phyloP scores from a whole-genome alignment of 2,888 invertebrate species.

The Malthinus flaveolus region DNA sequence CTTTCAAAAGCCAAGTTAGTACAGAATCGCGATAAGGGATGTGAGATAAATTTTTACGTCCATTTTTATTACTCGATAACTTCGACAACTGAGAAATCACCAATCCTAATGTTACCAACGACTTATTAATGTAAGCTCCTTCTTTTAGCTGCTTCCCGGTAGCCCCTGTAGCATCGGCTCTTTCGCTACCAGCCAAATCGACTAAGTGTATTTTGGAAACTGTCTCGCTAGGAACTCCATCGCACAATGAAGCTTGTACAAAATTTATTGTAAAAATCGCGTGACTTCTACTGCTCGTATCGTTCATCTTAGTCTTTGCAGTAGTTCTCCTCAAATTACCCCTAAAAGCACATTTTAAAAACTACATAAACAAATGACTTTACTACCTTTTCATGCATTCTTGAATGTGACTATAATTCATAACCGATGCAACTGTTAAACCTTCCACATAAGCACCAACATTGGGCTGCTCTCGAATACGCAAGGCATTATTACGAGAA shows the following conservation, averaged over 20 bases:
- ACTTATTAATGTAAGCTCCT: constrained; percentile 90
- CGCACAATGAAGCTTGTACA: constrained; percentile 84
- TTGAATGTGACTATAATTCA: constrained; percentile 85
- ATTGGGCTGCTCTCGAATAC: constrained; percentile 75
- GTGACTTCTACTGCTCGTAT: constrained; percentile 88
- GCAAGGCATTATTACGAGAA: constrained; percentile 55
- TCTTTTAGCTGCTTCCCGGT: constrained; percentile 89
- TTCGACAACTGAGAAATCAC: constrained; percentile 87
- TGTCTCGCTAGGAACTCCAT: constrained; percentile 87
- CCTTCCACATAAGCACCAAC: constrained; percentile 84
- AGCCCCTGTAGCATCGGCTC: constrained; percentile 87
- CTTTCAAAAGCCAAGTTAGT: constrained; percentile 85
- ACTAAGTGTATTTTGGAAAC: constrained; percentile 87
- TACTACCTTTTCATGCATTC: constrained; percentile 57
- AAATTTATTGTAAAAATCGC: constrained; percentile 90
- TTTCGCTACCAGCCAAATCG: constrained; percentile 87
- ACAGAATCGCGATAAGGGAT: constrained; percentile 89
- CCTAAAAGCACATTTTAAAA: constrained; percentile 54
- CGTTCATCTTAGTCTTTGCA: constrained; percentile 90
- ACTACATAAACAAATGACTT: neutral
- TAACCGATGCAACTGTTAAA: constrained; percentile 81
- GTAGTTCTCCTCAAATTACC: constrained; percentile 85
- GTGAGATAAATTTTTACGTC: constrained; percentile 59
- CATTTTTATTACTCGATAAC: constrained; percentile 51
- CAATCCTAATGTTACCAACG: constrained; percentile 83